Conservation (phyloP, 2,113 vertebrate genomes). For the Notechis scutatus region DNA sequence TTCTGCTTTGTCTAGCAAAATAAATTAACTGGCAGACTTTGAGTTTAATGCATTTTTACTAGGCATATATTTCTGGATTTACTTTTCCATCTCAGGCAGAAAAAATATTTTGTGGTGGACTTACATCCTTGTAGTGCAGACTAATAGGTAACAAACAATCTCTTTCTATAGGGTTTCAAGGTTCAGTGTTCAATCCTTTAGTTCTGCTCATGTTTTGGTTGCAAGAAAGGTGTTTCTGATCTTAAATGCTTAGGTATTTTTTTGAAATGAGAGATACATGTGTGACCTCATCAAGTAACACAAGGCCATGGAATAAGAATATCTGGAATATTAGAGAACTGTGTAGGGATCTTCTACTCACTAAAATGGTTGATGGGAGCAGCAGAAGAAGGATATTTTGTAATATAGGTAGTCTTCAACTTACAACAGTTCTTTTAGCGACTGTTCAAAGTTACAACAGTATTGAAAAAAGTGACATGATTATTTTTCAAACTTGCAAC, state of each 20-base stretch:
- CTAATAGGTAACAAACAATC: background rate
- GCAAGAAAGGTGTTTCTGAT: background rate
- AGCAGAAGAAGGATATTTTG: background rate
- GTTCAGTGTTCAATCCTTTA: background rate
- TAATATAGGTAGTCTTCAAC: background rate
- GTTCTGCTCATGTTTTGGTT: background rate
- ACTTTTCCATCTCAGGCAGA: background rate
- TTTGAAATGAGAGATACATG: background rate
- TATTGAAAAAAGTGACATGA: background rate
- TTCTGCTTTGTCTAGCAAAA: background rate
- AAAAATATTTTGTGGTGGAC: background rate
- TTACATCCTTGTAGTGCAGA: background rate
- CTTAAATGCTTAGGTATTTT: background rate
- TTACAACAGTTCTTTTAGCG: background rate
- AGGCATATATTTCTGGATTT: background rate
- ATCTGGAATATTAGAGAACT: background rate
- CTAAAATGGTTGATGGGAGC: background rate
- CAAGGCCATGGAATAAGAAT: background rate
- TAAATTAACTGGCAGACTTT: background rate
- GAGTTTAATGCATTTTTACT: background rate
- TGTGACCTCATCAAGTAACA: background rate
- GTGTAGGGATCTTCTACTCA: background rate
- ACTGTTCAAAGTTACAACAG: background rate
- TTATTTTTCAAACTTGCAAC: background rate
- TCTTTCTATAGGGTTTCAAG: background rate